These are phyloP conservation scores for Piezodorus guildinii DNA, from an alignment of 1,140 invertebrate genomes.

Conservation along the genomic window DNA sequence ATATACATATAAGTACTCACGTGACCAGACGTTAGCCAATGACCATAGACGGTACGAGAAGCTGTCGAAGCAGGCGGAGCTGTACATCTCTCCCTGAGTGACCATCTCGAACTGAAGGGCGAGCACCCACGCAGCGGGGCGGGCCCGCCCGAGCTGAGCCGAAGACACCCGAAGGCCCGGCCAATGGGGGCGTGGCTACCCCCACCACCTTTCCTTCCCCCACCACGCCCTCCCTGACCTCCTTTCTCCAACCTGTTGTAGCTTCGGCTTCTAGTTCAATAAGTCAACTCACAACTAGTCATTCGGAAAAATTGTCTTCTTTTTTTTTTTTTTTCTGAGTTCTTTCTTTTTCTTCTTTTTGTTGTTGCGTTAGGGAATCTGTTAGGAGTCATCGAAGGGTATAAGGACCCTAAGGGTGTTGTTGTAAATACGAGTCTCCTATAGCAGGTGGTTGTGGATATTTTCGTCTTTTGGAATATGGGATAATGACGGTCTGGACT, in stretches of 20 bases:
- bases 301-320: conserved; percentile 6
- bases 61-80: conserved; percentile 44
- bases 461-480: too few species aligned
- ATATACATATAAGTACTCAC: conserved; percentile 45
- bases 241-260: conserved; percentile 5
- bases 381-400: neutral
- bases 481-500: too few species aligned
- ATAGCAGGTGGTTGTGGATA: too few species aligned
- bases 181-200: conserved; percentile 11
- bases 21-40: conserved; percentile 56
- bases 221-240: conserved; percentile 10
- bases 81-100: conserved; percentile 50
- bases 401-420: too few species aligned
- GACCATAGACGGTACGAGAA: conserved; percentile 57
- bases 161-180: conserved; percentile 19
- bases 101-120: conserved; percentile 44
- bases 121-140: conserved; percentile 7
- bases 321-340: neutral
- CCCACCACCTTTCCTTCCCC: conserved; percentile 20
- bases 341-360: neutral
- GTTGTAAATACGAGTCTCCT: too few species aligned
- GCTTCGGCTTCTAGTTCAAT: neutral
- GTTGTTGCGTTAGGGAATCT: neutral
- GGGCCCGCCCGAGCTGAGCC: conserved; percentile 9
- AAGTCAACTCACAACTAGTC: conserved; percentile 5